phyloP scores from a whole-genome alignment of 1,140 invertebrate species.

The Agraylea sexmaculata region DNA sequence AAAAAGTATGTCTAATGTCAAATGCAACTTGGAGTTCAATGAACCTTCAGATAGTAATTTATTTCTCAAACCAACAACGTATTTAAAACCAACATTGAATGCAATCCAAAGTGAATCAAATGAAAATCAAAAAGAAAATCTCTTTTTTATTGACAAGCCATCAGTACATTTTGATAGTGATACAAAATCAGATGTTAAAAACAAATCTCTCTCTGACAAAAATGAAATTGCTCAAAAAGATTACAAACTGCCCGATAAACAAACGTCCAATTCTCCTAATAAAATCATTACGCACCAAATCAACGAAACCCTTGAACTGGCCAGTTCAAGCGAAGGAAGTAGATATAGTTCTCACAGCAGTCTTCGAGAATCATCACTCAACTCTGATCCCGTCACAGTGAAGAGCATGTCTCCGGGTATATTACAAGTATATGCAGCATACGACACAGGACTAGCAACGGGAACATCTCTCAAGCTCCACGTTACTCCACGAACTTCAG shows the following conservation, averaged over 20 bases:
- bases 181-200: conserved; percentile 10
- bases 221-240: conserved; percentile 30
- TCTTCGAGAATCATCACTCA: conserved; percentile 15
- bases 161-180: conserved; percentile 9
- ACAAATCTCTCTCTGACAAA: conserved; percentile 25
- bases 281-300: conserved; percentile 14
- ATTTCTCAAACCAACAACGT: conserved; percentile 28
- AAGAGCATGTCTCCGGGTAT: conserved; percentile 40
- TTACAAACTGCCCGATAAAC: conserved; percentile 26
- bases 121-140: conserved; percentile 9
- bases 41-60: conserved; percentile 32
- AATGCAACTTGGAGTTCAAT: conserved; percentile 29
- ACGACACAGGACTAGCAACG: conserved; percentile 82
- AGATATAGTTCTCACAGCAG: conserved; percentile 18
- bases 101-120: conserved; percentile 23
- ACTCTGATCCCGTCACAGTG: conserved; percentile 17
- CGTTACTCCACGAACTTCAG: conserved; percentile 79
- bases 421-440: conserved; percentile 85
- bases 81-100: conserved; percentile 31
- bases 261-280: conserved; percentile 7
- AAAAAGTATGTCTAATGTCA: conserved; percentile 46
- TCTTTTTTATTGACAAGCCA: conserved; percentile 19
- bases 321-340: conserved; percentile 19
- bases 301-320: conserved; percentile 14
- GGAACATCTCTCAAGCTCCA: conserved; percentile 89